A percentile compares a stretch with the other conserved stretches of the same genome.
Conservation (phyloP, 2,113 vertebrate genomes). For the Regulus satrapa region DNA sequence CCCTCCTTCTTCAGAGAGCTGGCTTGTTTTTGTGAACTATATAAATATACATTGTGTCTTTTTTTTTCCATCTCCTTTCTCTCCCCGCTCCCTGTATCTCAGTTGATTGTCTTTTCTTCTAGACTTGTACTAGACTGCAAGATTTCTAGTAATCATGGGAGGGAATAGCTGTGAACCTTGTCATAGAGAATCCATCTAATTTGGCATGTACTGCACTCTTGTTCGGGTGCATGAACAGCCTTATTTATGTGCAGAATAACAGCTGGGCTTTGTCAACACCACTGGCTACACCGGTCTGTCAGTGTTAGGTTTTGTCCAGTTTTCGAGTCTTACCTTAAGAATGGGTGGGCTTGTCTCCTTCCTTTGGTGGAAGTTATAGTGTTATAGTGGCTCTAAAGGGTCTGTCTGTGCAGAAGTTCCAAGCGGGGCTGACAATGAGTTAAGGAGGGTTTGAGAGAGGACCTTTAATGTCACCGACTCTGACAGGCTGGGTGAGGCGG, state of each 20-base stretch:
- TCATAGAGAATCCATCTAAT: too few relatives aligned
- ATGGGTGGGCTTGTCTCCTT: not conserved
- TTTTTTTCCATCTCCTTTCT: not conserved
- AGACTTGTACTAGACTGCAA: too few relatives aligned
- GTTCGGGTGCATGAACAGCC: not conserved
- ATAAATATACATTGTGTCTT: fast-evolving
- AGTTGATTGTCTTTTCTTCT: not conserved
- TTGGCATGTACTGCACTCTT: fast-evolving
- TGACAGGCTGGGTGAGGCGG: not conserved
- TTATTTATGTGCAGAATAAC: not conserved
- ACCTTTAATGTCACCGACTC: not conserved
- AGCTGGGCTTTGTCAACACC: fast-evolving
- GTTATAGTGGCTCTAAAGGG: too few relatives aligned
- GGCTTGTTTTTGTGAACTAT: not conserved
- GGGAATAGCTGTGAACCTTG: not conserved
- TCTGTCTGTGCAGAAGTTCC: not conserved
- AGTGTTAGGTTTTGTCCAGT: not conserved
- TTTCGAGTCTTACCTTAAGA: not conserved
- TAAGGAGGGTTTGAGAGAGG: not conserved
- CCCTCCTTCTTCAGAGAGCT: not conserved
- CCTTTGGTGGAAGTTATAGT: too few relatives aligned
- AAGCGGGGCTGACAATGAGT: too few relatives aligned
- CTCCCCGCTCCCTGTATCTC: fast-evolving
- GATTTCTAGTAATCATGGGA: fast-evolving
- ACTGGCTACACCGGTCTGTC: not conserved